phyloP scores from a whole-genome alignment of 2,113 vertebrate genomes.

The Bufo gargarizans region DNA sequence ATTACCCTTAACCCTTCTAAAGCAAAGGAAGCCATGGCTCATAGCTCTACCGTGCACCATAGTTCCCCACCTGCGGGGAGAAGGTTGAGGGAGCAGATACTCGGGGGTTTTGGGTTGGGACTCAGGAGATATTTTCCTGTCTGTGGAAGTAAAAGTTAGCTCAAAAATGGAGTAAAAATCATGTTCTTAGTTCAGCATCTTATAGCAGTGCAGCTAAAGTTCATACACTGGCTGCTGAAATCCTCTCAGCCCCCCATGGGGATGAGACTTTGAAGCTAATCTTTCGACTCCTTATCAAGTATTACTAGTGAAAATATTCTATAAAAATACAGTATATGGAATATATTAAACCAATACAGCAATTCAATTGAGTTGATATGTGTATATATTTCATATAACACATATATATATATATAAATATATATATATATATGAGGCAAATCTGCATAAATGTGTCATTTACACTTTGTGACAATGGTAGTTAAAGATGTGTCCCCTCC shows the following conservation, averaged over 20 bases:
- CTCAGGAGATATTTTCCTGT: constrained; percentile 15
- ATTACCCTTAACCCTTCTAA: constrained; percentile 56
- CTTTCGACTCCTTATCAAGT: constrained; percentile 2
- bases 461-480: no score
- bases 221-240: constrained; percentile 34
- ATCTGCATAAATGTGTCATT: no score
- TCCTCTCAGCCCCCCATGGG: constrained; percentile 7
- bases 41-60: neutral
- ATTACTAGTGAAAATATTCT: constrained; percentile 2
- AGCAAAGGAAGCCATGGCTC: constrained; percentile 17
- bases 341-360: no score
- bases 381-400: no score
- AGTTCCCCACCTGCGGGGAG: constrained; percentile 44
- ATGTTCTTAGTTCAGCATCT: constrained; percentile 7
- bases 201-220: constrained; percentile 53
- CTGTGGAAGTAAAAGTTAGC: constrained; percentile 17
- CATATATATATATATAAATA: no score
- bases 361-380: no score
- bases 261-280: constrained; percentile 48
- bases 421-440: no score
- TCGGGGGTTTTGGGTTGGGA: constrained; percentile 20
- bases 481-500: no score
- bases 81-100: constrained; percentile 31
- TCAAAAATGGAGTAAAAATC: constrained; percentile 23
- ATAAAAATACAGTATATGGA: neutral